Evolutionary conservation across 2,113 vertebrate genomes (phyloP), one percentile per base, ranked within the genome.

Genomic region (Egretta garzetta): DNA sequence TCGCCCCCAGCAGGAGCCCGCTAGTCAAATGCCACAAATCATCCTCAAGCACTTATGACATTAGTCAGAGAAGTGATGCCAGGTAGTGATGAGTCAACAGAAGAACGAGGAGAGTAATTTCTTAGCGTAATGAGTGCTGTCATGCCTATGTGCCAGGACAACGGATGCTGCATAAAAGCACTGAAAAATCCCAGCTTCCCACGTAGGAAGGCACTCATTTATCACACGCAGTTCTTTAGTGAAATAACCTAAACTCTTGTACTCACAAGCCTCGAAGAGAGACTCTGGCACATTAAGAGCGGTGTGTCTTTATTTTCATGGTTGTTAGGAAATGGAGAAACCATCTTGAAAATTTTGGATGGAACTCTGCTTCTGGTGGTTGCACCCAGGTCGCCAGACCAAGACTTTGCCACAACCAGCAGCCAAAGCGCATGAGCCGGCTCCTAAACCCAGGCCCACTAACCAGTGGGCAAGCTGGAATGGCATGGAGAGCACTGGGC

Each of bases 151-250:
- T 35, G 49, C 35, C 26, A 70, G 64, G 45, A 70, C 53, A 73
- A 66, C 0, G 4, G 41, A 70, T 52, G 32, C n/a, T 43, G 56
- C 59, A 52, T 14, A 73, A 73, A 80, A 60, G 50, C 55, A 86
- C 18, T 6, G 33, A 83, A 76, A 80, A 84, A 52, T 33, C 49
- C 35, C 55, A 66, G 32, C 24, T 80, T 79, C 41, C 19, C 33
- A 20, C 9, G 64, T 16, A 58, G 24, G 39, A 92, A 73, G 12
- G 43, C 26, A 24, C 5, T 58, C 0, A 32, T 79, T 74, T 59
- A 49, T 24, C 45, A 88, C 4, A 24, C 0, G 1, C 1, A 33
- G 30, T 27, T n/a, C 33, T 50, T 33, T 28, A 22, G 47, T 22
- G 49, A 94, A 92, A 45, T 47, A 88, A 86, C 26, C 33, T 32